Base-by-base conservation (phyloP, 2,113 vertebrate genomes). In the Dasyprocta punctata region DNA sequence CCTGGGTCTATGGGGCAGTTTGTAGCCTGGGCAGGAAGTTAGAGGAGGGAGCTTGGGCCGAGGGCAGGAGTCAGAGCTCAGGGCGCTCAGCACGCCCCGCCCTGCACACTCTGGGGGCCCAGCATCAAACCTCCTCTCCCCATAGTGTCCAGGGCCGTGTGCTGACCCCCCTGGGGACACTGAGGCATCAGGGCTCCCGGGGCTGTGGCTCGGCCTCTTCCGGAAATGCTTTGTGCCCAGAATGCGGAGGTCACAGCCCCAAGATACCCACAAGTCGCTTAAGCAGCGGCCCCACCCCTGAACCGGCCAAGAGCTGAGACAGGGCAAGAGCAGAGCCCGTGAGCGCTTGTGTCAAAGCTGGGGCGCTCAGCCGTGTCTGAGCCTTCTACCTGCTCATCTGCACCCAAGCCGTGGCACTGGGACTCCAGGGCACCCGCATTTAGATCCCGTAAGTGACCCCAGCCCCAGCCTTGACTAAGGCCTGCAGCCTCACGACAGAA, bases 81-180 rank as follows among this genome's bases (percentile, higher is more conserved):
- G 1, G 60, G 47, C 3, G 0, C 28, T 1, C 1, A 0, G 16
- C 24, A 30, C 1, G 19, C 33, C 38, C 49, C 1, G 54, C 54
- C 54, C 13, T 54, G 0, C 11, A 14, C 17, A 49, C 38, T 33
- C 52, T 11, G 49, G 30, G 3, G 65, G 49, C 80, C 44, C 47
- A 30, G 60, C 52, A 11, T 67, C 67, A 54, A 6, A 14, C 52
- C 19, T 10, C 78, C 44, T 63, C 3, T 67, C 36, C 33, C 11
- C 5, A 0, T 28, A 36, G 54, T 24, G 11, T 14, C 47, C 73
- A 56, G 63, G 36, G 28, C 33, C 38, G 11, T 28, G 16, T 13
- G 24, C 41, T 54, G 54, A 2, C 9, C 52, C 38, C 1, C 30
- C 16, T 14, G n/a, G 33, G 49, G 38, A 84, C 8, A 6, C 22